These are phyloP conservation scores for Myrmecobius fasciatus DNA, from an alignment of 2,113 vertebrate genomes.

Conservation along the genomic window DNA sequence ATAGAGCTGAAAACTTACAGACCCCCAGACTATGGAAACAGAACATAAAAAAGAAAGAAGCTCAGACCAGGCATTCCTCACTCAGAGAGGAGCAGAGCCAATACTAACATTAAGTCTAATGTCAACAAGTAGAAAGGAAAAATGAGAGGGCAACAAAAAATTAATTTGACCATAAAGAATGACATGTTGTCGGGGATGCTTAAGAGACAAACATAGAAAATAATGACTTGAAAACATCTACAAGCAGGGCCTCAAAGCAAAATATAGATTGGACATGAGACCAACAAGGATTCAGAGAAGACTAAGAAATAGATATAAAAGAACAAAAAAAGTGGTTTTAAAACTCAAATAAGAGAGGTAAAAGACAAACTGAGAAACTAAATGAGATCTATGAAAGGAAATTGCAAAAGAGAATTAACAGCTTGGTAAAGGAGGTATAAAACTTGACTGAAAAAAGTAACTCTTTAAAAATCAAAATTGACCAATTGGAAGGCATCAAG, in stretches of 20 bases:
- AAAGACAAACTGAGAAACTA: not conserved
- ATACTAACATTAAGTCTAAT: not conserved
- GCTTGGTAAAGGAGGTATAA: not conserved
- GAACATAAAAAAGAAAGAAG: not conserved
- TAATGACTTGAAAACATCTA: not conserved
- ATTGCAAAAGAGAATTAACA: not conserved
- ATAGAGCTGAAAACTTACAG: not conserved
- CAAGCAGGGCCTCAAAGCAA: not conserved
- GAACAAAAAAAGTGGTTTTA: not conserved
- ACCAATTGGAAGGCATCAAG: not conserved
- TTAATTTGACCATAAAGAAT: not conserved
- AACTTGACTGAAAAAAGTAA: not conserved
- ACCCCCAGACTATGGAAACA: not conserved
- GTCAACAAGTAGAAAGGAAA: not conserved
- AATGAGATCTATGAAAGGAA: not conserved
- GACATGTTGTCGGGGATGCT: not conserved
- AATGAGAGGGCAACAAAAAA: not conserved
- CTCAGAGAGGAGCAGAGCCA: not conserved
- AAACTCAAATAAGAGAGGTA: not conserved
- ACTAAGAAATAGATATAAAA: not conserved
- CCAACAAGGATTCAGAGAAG: not conserved
- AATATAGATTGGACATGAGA: not conserved
- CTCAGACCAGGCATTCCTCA: not conserved
- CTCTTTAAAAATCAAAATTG: not conserved
- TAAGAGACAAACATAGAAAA: not conserved